Conservation (phyloP, 2,888 invertebrate species). For the Cerastis rubricosa region DNA sequence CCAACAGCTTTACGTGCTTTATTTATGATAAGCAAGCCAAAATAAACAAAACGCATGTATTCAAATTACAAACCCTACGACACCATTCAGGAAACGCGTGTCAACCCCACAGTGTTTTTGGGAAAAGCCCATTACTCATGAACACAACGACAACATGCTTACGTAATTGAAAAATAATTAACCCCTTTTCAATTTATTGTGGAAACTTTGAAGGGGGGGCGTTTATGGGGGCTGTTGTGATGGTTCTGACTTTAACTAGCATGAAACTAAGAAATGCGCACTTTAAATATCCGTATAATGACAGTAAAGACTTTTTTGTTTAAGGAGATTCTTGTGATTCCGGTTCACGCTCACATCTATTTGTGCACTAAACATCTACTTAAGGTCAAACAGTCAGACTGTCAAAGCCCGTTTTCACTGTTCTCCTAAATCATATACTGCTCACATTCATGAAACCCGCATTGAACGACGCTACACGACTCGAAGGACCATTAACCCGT, state of each 20-base stretch:
- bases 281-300: background rate
- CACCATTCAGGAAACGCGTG: background rate
- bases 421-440: background rate
- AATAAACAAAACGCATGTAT: background rate
- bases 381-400: background rate
- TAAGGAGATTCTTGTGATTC: background rate
- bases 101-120: background rate
- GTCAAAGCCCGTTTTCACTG: background rate
- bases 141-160: background rate
- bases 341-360: background rate
- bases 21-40: background rate
- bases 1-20: too few relatives aligned
- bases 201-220: background rate
- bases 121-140: slow-evolving; percentile 48
- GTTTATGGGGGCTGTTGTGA: background rate
- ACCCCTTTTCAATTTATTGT: background rate
- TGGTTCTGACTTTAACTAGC: background rate
- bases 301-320: background rate
- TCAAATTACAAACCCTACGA: background rate
- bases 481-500: slow-evolving; percentile 23
- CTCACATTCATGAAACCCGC: slow-evolving; percentile 1
- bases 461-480: background rate
- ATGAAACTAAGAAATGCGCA: background rate
- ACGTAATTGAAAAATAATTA: slow-evolving; percentile 27
- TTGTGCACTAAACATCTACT: background rate